Evolutionary conservation across 1,140 invertebrate genomes (phyloP), one percentile per base, ranked within the genome.

Genomic region (Bombus ignitus): DNA sequence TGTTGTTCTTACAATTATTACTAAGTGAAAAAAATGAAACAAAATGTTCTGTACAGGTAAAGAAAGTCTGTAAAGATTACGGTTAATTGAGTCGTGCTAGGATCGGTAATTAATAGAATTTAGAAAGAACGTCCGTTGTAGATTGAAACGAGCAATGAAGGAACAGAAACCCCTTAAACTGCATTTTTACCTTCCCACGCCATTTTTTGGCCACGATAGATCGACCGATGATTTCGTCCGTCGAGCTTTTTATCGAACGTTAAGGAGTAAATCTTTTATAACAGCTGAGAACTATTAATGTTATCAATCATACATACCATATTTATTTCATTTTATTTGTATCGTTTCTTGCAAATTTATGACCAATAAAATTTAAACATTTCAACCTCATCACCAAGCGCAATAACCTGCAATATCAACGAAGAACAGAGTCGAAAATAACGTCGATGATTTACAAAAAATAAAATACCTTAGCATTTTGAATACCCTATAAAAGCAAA

Each of bases 1-100:
- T 88, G 70, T 90, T 88, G 81, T 81, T 86, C 76, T 75, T 84
- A 83, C 68, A 53, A 89, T 82, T 80, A 79, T 59, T 77, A 68
- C 3, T 77, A 65, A 76, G 53, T 28, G 18, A 66, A 44, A 42
- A 10, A 83, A 39, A n/a, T 25, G 32, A 81, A 66, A 35, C 28
- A 75, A 66, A 86, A 81, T 83, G 84, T 90, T 90, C 89, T 89
- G 89, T 90, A 90, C 89, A 87, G 89, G 73, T 87, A 70, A 82
- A 74, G 44, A 89, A 53, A 83, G 84, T 89, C 80, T 87, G 88
- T 86, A 83, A 86, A 87, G 85, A 89, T 89, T 62, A 28, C 77
- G 73, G n/a, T 89, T 77, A 47, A 72, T 57, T 18, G 68, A 72
- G 32, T 78, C n/a, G 66, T 44, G 76, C 32, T 72, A 47, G 47